Conservation (phyloP, 1,140 invertebrate species). For the Sitobion miscanthi region DNA sequence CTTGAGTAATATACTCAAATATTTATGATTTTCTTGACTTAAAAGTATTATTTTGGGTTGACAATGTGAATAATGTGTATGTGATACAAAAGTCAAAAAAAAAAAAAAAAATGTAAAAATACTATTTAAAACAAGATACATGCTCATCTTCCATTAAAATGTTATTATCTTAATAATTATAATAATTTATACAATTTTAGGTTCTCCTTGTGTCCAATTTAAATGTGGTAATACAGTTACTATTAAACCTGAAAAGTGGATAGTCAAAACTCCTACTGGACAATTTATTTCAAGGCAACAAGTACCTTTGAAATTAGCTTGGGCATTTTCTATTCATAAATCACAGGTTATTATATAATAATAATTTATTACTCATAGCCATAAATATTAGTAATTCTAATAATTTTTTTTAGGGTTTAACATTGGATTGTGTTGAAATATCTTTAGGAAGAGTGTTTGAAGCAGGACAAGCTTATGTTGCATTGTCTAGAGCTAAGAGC, state of each 20-base stretch:
- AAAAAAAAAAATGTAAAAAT: not conserved
- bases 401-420: constrained; percentile 77
- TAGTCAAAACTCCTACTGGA: constrained; percentile 75
- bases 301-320: constrained; percentile 88
- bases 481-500: constrained; percentile 87
- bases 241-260: constrained; percentile 82
- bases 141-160: not conserved
- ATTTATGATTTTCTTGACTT: not conserved
- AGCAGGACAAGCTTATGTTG: constrained; percentile 95
- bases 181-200: constrained; percentile 60
- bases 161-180: not conserved
- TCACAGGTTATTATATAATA: constrained; percentile 67
- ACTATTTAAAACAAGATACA: not conserved
- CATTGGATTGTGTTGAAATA: constrained; percentile 95
- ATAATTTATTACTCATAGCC: not conserved
- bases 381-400: not conserved
- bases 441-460: constrained; percentile 89
- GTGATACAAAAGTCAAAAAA: not conserved
- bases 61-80: too few species aligned
- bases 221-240: constrained; percentile 76
- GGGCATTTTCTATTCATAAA: constrained; percentile 98
- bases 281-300: constrained; percentile 73
- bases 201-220: constrained; percentile 87
- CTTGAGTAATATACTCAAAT: not conserved
- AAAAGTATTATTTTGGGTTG: too few species aligned